Evolutionary conservation across 2,888 invertebrate species (phyloP).

Genomic region (Drosophila testacea): DNA sequence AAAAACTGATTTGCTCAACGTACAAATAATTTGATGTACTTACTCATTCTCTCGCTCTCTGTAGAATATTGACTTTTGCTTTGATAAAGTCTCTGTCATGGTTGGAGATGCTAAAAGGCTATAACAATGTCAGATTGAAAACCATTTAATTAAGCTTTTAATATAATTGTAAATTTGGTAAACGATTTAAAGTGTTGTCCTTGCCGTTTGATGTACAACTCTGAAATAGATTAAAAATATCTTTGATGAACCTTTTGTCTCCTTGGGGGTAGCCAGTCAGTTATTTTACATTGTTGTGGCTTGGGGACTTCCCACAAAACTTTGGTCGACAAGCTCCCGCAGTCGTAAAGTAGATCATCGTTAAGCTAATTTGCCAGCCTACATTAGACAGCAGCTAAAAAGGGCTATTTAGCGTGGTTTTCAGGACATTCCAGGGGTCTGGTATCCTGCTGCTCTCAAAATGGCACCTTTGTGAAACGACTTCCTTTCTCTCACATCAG

Average conservation of each 20-base stretch:
- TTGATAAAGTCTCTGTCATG: background rate
- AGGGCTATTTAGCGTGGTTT: conserved; percentile 33
- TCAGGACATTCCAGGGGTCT: background rate
- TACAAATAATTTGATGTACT: conserved; percentile 36
- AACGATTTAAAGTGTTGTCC: conserved; percentile 15
- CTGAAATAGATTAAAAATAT: conserved; percentile 27
- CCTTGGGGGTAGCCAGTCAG: background rate
- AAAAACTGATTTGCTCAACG: conserved; percentile 56
- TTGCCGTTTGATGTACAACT: conserved; percentile 10
- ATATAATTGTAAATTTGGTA: conserved; percentile 23
- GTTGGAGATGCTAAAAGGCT: conserved; percentile 4
- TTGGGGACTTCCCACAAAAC: conserved; percentile 3
- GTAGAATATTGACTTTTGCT: conserved; percentile 10
- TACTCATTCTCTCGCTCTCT: background rate
- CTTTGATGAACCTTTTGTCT: conserved; percentile 25
- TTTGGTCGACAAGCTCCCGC: conserved; percentile 26
- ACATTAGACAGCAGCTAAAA: conserved; percentile 35
- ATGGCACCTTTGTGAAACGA: conserved; percentile 44
- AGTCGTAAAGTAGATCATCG: conserved; percentile 53
- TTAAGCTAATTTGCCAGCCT: conserved; percentile 55
- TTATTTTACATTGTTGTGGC: background rate
- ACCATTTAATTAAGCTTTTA: conserved; percentile 27
- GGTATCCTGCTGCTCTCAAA: conserved; percentile 11
- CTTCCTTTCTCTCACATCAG: conserved; percentile 1
- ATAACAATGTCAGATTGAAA: background rate